These are phyloP conservation scores for Hylaea fasciaria DNA, from an alignment of 2,888 invertebrate genomes.

Conservation along the genomic window DNA sequence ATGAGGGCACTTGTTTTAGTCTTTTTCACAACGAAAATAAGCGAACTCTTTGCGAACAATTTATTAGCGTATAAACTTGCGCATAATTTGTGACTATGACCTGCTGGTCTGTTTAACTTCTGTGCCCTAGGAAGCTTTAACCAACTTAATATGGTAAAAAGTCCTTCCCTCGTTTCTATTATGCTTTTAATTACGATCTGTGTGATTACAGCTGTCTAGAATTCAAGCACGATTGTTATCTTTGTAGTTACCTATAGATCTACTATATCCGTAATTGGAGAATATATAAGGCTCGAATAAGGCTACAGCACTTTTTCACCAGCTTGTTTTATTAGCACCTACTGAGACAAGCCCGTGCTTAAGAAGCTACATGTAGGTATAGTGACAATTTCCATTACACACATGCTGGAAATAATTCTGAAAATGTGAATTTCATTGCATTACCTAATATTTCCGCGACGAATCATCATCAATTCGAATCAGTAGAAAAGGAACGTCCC, in stretches of 20 bases:
- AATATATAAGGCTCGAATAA: no score
- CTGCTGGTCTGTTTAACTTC: conserved; percentile 46
- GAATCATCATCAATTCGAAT: not conserved
- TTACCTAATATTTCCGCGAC: no score
- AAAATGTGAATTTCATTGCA: conserved; percentile 1
- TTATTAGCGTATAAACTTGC: conserved; percentile 28
- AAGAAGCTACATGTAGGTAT: no score
- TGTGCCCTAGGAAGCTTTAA: conserved; percentile 45
- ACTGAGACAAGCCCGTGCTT: no score
- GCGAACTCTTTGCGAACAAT: conserved; percentile 37
- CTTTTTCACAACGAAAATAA: conserved; percentile 57
- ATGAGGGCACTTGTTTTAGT: conserved; percentile 61
- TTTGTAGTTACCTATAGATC: no score
- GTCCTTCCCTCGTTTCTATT: no score
- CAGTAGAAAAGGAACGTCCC: not conserved
- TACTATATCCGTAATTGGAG: no score
- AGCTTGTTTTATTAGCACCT: no score
- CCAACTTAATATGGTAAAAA: conserved; percentile 12
- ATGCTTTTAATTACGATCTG: no score
- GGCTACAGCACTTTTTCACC: no score
- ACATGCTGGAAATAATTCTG: not conserved
- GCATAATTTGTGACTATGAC: conserved; percentile 38
- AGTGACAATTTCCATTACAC: not conserved
- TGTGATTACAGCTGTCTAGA: no score
- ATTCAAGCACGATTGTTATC: no score